Conservation (phyloP, 2,888 invertebrate genomes). For the Proisotoma minuta region DNA sequence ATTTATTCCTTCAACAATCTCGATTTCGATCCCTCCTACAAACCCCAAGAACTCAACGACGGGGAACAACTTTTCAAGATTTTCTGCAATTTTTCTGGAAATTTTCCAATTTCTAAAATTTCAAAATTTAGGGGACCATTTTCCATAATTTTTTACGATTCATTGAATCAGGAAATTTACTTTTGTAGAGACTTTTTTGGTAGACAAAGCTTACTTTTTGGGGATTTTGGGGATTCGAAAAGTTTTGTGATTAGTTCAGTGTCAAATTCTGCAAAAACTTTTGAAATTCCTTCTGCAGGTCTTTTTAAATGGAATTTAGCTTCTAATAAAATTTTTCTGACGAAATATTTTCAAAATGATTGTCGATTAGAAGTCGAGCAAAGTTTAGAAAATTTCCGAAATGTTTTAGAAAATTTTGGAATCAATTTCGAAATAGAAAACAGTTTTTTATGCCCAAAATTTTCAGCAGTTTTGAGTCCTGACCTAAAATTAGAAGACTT, state of each 20-base stretch:
- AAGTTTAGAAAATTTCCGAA: background rate
- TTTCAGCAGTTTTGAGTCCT: background rate
- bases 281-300: slow-evolving; percentile 52
- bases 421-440: too few relatives aligned
- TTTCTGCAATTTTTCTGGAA: slow-evolving; percentile 1
- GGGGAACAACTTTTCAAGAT: slow-evolving; percentile 24
- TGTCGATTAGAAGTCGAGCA: background rate
- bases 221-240: slow-evolving; percentile 18
- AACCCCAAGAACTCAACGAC: slow-evolving; percentile 19
- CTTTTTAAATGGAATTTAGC: slow-evolving; percentile 50
- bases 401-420: background rate
- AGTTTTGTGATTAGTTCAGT: slow-evolving; percentile 49
- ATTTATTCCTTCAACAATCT: slow-evolving; percentile 58
- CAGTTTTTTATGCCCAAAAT: too few relatives aligned
- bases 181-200: slow-evolving; percentile 83
- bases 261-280: slow-evolving; percentile 26
- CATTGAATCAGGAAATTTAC: slow-evolving; percentile 59
- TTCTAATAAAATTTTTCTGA: background rate
- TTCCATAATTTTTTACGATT: slow-evolving; percentile 72
- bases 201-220: slow-evolving; percentile 70
- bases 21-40: slow-evolving; percentile 3
- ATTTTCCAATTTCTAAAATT: slow-evolving; percentile 52
- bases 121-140: slow-evolving; percentile 72
- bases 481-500: background rate
- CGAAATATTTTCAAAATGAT: background rate